phyloP scores from a whole-genome alignment of 2,113 vertebrate species.

The Siniperca knerii region DNA sequence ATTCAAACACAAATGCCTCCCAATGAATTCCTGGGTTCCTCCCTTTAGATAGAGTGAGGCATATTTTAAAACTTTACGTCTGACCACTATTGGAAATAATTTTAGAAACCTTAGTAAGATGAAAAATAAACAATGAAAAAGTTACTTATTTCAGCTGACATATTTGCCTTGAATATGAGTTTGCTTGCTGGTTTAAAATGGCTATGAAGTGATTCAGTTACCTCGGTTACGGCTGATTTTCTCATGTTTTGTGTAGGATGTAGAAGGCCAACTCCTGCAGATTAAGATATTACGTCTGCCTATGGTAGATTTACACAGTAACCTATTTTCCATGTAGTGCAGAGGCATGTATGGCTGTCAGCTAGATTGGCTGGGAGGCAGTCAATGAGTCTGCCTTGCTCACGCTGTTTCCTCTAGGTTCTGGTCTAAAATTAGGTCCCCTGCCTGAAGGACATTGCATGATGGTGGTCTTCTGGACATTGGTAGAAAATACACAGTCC shows the following conservation, averaged over 20 bases:
- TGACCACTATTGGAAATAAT: neutral
- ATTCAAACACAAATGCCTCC: conserved; percentile 50
- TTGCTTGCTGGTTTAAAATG: neutral
- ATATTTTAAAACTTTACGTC: conserved; percentile 18
- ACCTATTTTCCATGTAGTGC: conserved; percentile 41
- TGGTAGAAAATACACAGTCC: conserved; percentile 21
- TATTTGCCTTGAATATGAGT: neutral
- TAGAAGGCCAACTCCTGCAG: conserved; percentile 18
- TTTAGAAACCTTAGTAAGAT: neutral
- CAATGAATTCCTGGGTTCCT: conserved; percentile 60
- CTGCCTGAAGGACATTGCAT: conserved; percentile 49
- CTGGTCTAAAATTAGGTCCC: conserved; percentile 73
- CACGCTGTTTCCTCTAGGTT: conserved; percentile 45
- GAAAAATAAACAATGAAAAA: neutral
- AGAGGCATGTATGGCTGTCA: conserved; percentile 29
- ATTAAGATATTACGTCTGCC: conserved; percentile 32
- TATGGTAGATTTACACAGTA: conserved; percentile 28
- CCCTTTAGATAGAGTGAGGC: conserved; percentile 8
- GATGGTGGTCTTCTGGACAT: conserved; percentile 43
- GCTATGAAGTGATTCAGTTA: conserved; percentile 8
- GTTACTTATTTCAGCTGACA: neutral
- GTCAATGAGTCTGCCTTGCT: conserved; percentile 54
- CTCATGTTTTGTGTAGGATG: neutral
- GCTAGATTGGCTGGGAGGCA: conserved; percentile 43
- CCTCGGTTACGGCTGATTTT: neutral